Base-by-base conservation (phyloP, 2,888 invertebrate genomes). In the Thecophora atra region DNA sequence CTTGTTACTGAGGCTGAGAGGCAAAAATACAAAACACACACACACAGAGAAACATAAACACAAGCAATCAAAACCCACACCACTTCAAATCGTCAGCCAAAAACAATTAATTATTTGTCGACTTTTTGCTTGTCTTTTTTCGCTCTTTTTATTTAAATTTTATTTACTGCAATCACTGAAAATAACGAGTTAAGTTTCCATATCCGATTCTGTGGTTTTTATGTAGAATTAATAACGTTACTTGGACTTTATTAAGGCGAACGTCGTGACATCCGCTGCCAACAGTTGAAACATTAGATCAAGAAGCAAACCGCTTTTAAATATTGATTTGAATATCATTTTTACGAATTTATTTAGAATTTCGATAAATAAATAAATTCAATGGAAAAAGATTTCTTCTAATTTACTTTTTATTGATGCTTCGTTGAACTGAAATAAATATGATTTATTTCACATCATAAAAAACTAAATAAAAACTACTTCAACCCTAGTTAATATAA, bases 231-330 rank as follows among this genome's bases (percentile, higher is more conserved):
- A 47, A 64, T 47, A 42, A 64, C 64, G 26, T 42, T 42, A 42
- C 44, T 21, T 44, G 15, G 44, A 21, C 63, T 42, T 21, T 63
- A n/a, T 37, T 30, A 37, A 15, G 37, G 44, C 13, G 8, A n/a
- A 19, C 24, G 24, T 47, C 64, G 64, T 64, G 64, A 64, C 64
- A 64, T 64, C 64, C 64, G 64, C n/a, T 64, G 44, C 21, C 44
- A 47, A 56, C n/a, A n/a, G n/a, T n/a, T n/a, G n/a, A n/a, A n/a
- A n/a, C n/a, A 52, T 21, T 52, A 13, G 15, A 52, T 8, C 13
- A 19, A 52, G 21, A 52, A n/a, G 7, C 52, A 52, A 19, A 52
- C 13, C 52, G 11, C 52, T 52, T 51, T 7, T n/a, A 51, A 51
- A 51, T n/a, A 51, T 51, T 15, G 3, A 51, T 5, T n/a, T 51